Evolutionary conservation across 2,797 vertebrate genomes (phyloP).

Genomic region (Megaceryle alcyon): DNA sequence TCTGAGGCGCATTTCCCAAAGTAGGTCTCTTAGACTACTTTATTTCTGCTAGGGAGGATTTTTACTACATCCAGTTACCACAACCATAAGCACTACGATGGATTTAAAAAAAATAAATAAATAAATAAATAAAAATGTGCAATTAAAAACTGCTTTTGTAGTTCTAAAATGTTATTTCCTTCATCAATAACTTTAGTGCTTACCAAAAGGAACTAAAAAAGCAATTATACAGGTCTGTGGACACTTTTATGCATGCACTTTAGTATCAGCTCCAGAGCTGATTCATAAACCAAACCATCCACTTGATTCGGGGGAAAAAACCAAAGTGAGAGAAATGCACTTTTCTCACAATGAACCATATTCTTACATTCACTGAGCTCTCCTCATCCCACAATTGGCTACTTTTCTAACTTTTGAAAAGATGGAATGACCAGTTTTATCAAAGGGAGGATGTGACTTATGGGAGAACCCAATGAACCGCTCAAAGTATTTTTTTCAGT

Average conservation of each 20-base stretch:
- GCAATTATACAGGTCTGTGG: slow-evolving; percentile 15
- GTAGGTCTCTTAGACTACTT: not conserved
- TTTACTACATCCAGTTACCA: slow-evolving; percentile 16
- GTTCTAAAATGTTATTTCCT: slow-evolving; percentile 53
- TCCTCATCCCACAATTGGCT: not conserved
- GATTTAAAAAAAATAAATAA: not conserved
- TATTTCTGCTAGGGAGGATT: not conserved
- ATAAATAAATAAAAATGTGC: slow-evolving; percentile 14
- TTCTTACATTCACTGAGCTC: not conserved
- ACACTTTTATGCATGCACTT: not conserved
- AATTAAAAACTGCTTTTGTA: slow-evolving; percentile 17
- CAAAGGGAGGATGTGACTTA: not conserved
- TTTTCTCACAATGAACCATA: not conserved
- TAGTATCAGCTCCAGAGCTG: not conserved
- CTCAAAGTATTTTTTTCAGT: slow-evolving; percentile 45
- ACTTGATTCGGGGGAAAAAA: rapidly evolving
- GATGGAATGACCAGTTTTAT: not conserved
- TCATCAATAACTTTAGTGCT: slow-evolving; percentile 40
- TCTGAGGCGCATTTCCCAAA: not conserved
- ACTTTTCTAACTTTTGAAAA: slow-evolving; percentile 11
- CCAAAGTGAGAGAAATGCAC: not conserved
- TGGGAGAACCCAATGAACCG: not conserved
- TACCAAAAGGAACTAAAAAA: slow-evolving; percentile 43
- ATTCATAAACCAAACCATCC: slow-evolving; percentile 38
- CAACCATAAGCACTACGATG: not conserved